Base-by-base conservation (phyloP, 2,797 vertebrate genomes). In the Aplochiton taeniatus region DNA sequence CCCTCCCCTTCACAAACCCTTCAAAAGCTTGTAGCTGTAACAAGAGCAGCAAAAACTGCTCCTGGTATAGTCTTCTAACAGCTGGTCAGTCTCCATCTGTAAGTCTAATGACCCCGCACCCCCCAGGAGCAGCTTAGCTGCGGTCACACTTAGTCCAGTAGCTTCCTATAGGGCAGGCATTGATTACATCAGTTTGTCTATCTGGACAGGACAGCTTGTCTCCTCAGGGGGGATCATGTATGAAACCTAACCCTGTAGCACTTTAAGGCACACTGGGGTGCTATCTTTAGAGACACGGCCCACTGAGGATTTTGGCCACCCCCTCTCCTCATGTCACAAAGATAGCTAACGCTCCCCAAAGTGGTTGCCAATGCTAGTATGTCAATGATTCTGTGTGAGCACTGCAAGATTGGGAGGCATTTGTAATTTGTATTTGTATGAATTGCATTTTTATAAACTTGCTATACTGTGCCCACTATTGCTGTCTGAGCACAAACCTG, bases 81-180 rank as follows among this genome's bases (percentile, higher is more conserved):
- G 85, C 81, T 87, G 83, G 78, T 77, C 68, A 58, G 73, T 81
- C 75, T 86, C 83, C 76, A 75, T 87, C 78, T 86, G 76, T 75
- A 79, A 72, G 80, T 68, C 73, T 85, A 88, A 87, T 83, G 83
- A 85, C 69, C 67, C 77, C 73, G 73, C 74, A 85, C 69, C 81
- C 79, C 76, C 74, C 57, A 69, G 77, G 70, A 86, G 76, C 65
- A 61, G 74, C 58, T 76, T 74, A 74, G 76, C 67, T 70, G 72
- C 61, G 17, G 66, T 57, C 56, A n/a, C 49, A 13, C 61, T 47
- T 51, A 45, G 63, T 54, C 52, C 56, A 73, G 72, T 73, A 65
- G 73, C 74, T 73, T 79, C 79, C 80, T 85, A 82, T 82, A 83
- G 82, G 77, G 61, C 70, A 58, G 75, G 69, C 72, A 79, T 83